Evolutionary conservation across 1,140 invertebrate genomes (phyloP).

Genomic region (Colletes latitarsis): DNA sequence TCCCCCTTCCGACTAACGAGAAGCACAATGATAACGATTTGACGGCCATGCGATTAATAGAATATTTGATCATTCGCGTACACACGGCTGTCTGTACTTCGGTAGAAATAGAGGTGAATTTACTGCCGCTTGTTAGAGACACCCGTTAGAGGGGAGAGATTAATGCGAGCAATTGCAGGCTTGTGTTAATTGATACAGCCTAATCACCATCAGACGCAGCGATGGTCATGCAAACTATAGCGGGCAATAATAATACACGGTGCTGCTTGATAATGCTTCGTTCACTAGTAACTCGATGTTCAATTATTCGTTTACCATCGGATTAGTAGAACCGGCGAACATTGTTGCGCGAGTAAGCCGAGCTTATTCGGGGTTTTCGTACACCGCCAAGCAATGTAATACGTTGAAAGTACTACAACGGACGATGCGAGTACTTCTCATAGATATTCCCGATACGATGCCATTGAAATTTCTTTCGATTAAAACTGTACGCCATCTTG

Average conservation of each 20-base stretch:
- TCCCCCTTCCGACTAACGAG: constrained; percentile 42
- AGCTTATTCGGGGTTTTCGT: constrained; percentile 54
- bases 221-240: constrained; percentile 44
- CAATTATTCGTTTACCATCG: constrained; percentile 63
- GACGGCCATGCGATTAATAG: constrained; percentile 63
- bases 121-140: constrained; percentile 67
- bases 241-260: constrained; percentile 59
- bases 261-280: constrained; percentile 58
- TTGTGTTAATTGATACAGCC: constrained; percentile 69
- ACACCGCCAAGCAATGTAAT: constrained; percentile 23
- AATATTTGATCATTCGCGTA: constrained; percentile 61
- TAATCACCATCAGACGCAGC: constrained; percentile 68
- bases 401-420: constrained; percentile 42
- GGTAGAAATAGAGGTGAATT: constrained; percentile 61
- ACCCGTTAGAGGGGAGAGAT: constrained; percentile 63
- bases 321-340: constrained; percentile 60
- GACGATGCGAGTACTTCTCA: background rate
- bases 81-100: constrained; percentile 4
- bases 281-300: constrained; percentile 53
- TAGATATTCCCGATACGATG: background rate
- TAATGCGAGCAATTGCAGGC: constrained; percentile 68
- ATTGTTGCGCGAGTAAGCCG: constrained; percentile 49
- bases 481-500: too few species aligned
- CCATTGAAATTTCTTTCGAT: too few species aligned
- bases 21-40: constrained; percentile 63